A percentile compares a stretch with the other conserved stretches of the same genome.
phyloP scores from a whole-genome alignment of 2,797 vertebrate genomes.

The Serranus cabrilla region DNA sequence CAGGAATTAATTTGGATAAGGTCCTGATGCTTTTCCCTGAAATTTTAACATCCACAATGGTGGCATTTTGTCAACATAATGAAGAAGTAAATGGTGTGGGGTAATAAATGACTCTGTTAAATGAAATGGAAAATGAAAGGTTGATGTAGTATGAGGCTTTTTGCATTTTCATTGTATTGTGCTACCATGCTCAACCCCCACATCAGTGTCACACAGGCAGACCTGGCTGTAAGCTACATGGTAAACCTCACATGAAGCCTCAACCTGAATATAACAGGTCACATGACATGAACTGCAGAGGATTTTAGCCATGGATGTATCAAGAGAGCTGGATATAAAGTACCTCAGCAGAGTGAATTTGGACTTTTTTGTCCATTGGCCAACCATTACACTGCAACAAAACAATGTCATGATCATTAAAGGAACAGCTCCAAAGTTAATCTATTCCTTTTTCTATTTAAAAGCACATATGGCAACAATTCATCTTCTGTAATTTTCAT shows the following conservation, averaged over 20 bases:
- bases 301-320: background rate
- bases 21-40: constrained; percentile 66
- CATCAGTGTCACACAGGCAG: constrained; percentile 33
- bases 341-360: background rate
- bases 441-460: background rate
- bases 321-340: background rate
- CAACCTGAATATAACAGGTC: background rate
- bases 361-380: background rate
- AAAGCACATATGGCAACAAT: background rate
- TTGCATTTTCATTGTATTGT: constrained; percentile 47
- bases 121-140: constrained; percentile 85
- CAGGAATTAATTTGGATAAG: constrained; percentile 76
- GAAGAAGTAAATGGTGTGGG: constrained; percentile 82
- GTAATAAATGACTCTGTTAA: constrained; percentile 82
- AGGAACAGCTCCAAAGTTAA: background rate
- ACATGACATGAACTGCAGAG: background rate
- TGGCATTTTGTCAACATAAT: constrained; percentile 85
- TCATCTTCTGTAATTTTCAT: background rate
- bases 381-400: background rate
- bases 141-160: constrained; percentile 70
- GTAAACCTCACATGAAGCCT: background rate
- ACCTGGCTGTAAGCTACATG: background rate
- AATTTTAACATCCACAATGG: constrained; percentile 78
- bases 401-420: too few species aligned
- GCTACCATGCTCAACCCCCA: constrained; percentile 9